These are phyloP conservation scores for Brevipalpus yothersi DNA, from an alignment of 1,140 invertebrate genomes.

Conservation along the genomic window DNA sequence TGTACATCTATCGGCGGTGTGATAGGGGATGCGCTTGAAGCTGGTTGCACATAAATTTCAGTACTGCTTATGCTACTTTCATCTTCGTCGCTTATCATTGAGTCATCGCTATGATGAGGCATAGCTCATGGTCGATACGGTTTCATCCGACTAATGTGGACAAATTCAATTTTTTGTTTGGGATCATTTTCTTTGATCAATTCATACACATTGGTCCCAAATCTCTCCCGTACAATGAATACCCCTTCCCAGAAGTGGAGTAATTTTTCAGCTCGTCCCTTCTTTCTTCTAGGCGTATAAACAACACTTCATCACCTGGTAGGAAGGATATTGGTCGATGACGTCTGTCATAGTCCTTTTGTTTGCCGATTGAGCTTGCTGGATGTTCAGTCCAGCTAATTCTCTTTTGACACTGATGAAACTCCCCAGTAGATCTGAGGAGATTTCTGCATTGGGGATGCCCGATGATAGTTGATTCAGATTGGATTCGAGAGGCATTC, in stretches of 20 bases:
- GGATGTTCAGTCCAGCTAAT: not conserved
- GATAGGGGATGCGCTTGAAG: no score
- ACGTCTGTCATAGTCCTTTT: not conserved
- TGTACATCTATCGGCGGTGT: no score
- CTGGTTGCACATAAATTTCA: no score
- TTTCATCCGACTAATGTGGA: conserved; percentile 4
- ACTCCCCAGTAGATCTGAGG: no score
- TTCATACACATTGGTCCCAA: not conserved
- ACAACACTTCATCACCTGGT: not conserved
- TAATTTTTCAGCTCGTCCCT: not conserved
- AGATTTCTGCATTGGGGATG: not conserved
- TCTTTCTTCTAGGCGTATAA: not conserved
- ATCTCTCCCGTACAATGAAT: not conserved
- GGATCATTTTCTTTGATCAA: not conserved
- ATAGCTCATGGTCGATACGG: not conserved
- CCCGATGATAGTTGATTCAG: not conserved
- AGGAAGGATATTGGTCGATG: not conserved
- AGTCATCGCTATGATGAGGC: not conserved
- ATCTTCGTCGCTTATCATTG: no score
- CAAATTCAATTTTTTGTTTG: not conserved
- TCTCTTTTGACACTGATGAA: not conserved
- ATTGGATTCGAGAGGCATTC: not conserved
- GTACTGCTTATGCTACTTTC: no score
- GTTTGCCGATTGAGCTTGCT: not conserved
- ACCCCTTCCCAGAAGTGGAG: not conserved